A percentile compares a stretch with the other conserved stretches of the same genome.
Conservation (phyloP, 1,140 invertebrate genomes). For the Venturia canescens region DNA sequence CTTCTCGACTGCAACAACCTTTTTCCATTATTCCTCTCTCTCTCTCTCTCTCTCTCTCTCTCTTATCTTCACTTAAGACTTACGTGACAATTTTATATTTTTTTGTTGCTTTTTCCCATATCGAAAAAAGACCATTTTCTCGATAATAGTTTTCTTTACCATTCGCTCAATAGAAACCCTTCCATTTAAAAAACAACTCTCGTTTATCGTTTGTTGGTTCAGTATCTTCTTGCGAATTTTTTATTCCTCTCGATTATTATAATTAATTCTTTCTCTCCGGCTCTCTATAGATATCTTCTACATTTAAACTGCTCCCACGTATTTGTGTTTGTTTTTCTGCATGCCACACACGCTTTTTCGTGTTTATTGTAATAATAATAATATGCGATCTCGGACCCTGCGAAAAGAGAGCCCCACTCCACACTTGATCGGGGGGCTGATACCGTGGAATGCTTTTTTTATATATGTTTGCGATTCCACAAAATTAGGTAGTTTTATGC, state of each 20-base stretch:
- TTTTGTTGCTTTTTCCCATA: constrained; percentile 30
- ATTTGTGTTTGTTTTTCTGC: not conserved
- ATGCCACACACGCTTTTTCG: not conserved
- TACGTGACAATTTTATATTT: constrained; percentile 36
- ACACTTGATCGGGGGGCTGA: not conserved
- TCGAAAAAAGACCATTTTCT: constrained; percentile 37
- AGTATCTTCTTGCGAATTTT: constrained; percentile 8
- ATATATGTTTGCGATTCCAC: constrained; percentile 56
- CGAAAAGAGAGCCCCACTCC: constrained; percentile 5
- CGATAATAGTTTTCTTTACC: constrained; percentile 32
- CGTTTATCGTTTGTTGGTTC: not conserved
- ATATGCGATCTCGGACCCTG: constrained; percentile 29
- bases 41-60: too few species aligned
- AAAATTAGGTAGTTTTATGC: constrained; percentile 34
- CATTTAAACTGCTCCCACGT: constrained; percentile 3
- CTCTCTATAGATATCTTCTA: constrained; percentile 35
- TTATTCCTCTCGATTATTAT: not conserved
- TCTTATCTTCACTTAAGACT: not conserved
- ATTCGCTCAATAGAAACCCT: not conserved
- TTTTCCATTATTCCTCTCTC: not conserved
- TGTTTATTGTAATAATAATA: constrained; percentile 8
- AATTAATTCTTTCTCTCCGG: not conserved
- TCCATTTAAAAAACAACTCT: not conserved
- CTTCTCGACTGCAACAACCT: not conserved
- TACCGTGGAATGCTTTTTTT: constrained; percentile 46